These are phyloP conservation scores for Pantherophis guttatus DNA, from an alignment of 2,113 vertebrate genomes.

Conservation along the genomic window DNA sequence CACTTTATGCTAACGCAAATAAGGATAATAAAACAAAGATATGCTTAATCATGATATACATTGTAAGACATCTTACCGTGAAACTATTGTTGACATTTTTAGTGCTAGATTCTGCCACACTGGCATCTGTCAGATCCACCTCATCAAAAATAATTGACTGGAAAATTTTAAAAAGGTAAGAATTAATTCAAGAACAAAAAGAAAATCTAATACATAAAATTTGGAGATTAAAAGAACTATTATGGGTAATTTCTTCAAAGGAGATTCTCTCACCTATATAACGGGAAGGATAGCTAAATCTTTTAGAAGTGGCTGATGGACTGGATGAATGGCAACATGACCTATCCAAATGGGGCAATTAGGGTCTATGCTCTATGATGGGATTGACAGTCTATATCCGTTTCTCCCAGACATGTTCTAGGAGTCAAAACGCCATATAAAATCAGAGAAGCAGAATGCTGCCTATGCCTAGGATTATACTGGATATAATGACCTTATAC, in stretches of 20 bases:
- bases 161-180: conserved; percentile 34
- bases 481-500: neutral
- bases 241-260: neutral
- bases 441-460: neutral
- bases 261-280: neutral
- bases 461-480: neutral
- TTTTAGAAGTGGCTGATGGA: neutral
- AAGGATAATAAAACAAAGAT: neutral
- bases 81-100: conserved; percentile 99
- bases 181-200: conserved; percentile 7
- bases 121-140: conserved; percentile 94
- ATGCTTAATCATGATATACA: conserved; percentile 1
- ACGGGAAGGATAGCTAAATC: neutral
- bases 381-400: neutral
- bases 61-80: conserved; percentile 77
- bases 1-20: neutral
- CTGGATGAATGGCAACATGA: neutral
- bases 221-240: neutral
- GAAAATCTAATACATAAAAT: neutral
- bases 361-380: neutral
- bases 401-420: neutral
- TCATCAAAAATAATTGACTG: conserved; percentile 99
- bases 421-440: neutral
- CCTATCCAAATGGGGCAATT: neutral
- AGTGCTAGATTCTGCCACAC: conserved; percentile 96